Base-by-base conservation (phyloP, 2,888 invertebrate species). In the Cephus runcator region DNA sequence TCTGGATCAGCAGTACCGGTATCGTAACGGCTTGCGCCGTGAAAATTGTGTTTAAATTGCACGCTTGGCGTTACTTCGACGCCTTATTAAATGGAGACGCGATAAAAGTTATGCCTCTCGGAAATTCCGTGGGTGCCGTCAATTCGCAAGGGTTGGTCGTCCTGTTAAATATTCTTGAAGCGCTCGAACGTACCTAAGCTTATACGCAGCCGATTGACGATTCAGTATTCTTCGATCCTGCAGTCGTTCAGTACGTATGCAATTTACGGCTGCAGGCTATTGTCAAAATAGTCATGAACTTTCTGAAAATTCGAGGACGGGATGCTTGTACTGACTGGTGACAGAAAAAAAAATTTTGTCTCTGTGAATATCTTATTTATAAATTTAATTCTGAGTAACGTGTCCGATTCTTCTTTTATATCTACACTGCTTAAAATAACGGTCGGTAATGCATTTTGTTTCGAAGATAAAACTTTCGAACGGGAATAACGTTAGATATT, bases 1-100 rank as follows among this genome's bases (percentile, higher is more conserved):
- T 78, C 69, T 69, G 33, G 56, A 78, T 71, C 71, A 36, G 31
- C 34, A 76, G 81, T 84, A 85, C 84, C 84, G 85, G 83, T 86
- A 85, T 86, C 84, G 84, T 87, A 87, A 88, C 87, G 86, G 83
- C 69, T 78, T 71, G 78, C 73, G 78, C 74, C 35, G 35, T 69
- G 71, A 73, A 75, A 78, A 71, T 75, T 33, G 36, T 69, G 34
- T 74, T 75, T 71, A 71, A 78, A 78, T 78, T 78, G 75, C 78
- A 75, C 75, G 34, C 35, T 4, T n/a, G 74, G 77, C 68, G 75
- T 76, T 40, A 36, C 34, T 31, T 78, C 78, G 69, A 69, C 78
- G 78, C 75, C 78, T 78, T 76, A 75, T 78, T 78, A 78, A 76
- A 68, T 71, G 34, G 12, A 73, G 75, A 75, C 75, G 78, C 34